Conservation (phyloP, 2,888 invertebrate genomes). For the Amphipoea oculea region DNA sequence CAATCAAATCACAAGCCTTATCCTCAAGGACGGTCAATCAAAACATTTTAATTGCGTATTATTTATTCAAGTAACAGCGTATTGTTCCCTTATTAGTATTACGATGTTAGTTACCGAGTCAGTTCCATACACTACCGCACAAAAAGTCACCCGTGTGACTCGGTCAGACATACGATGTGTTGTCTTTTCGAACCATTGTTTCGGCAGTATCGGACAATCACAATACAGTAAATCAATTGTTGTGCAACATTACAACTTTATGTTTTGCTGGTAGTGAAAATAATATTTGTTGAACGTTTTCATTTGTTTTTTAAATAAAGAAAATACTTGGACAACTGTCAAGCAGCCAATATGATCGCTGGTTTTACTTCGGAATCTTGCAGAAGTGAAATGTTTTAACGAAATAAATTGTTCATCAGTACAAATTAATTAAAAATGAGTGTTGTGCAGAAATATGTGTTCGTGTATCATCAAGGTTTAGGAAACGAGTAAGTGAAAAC, state of each 20-base stretch:
- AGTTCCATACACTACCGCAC: constrained; percentile 24
- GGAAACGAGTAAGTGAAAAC: constrained; percentile 50
- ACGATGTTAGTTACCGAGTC: constrained; percentile 28
- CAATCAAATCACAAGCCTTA: constrained; percentile 20
- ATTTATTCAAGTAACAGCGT: constrained; percentile 41
- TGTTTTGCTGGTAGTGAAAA: constrained; percentile 21
- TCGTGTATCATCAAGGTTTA: constrained; percentile 52
- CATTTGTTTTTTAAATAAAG: neutral
- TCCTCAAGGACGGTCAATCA: constrained; percentile 41
- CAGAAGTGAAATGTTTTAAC: neutral
- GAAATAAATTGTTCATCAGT: neutral
- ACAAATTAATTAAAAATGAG: constrained; percentile 31
- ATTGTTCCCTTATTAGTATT: constrained; percentile 51
- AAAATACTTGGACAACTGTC: neutral
- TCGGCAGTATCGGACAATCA: constrained; percentile 55
- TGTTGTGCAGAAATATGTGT: constrained; percentile 44
- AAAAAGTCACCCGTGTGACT: constrained; percentile 57
- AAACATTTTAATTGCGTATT: constrained; percentile 33
- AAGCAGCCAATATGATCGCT: no score
- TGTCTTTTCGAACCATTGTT: constrained; percentile 58
- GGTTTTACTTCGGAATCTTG: neutral
- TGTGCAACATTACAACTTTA: constrained; percentile 46
- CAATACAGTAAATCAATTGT: constrained; percentile 63
- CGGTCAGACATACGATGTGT: constrained; percentile 33
- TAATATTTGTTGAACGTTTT: neutral